A percentile compares a stretch with the other conserved stretches of the same genome.
phyloP scores from a whole-genome alignment of 1,140 invertebrate species.

The Drosophila sucinea region DNA sequence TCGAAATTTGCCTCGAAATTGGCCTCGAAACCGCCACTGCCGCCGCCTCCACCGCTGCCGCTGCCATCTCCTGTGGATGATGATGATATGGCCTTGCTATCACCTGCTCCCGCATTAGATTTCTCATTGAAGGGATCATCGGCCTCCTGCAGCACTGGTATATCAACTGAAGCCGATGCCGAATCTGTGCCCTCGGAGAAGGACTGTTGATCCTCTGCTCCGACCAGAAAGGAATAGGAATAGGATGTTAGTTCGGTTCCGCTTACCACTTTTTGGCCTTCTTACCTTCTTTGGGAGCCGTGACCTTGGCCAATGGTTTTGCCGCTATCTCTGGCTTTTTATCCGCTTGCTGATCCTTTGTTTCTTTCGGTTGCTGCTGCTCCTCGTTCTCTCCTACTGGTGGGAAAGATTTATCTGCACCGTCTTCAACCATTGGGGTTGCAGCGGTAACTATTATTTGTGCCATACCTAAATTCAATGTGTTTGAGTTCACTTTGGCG shows the following conservation, averaged over 20 bases:
- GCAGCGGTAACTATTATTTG: constrained; percentile 95
- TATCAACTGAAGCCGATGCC: constrained; percentile 42
- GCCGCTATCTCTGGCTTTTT: constrained; percentile 73
- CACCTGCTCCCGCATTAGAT: constrained; percentile 35
- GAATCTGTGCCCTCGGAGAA: constrained; percentile 67
- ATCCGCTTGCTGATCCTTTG: constrained; percentile 44
- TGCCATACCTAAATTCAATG: constrained; percentile 87
- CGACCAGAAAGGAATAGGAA: constrained; percentile 33
- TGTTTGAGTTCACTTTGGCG: constrained; percentile 47
- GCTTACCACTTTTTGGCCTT: constrained; percentile 41
- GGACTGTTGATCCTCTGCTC: constrained; percentile 71
- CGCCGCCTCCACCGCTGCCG: constrained; percentile 58
- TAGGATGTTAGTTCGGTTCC: constrained; percentile 22
- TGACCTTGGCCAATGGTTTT: constrained; percentile 81
- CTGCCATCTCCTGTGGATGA: constrained; percentile 29
- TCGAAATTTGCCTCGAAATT: constrained; percentile 76
- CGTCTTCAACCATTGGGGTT: constrained; percentile 93
- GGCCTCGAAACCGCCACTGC: constrained; percentile 63
- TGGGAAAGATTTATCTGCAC: constrained; percentile 83
- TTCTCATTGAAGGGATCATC: constrained; percentile 81
- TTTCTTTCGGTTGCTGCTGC: constrained; percentile 24
- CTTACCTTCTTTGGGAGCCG: constrained; percentile 72
- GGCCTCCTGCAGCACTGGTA: constrained; percentile 61
- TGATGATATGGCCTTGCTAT: background rate
- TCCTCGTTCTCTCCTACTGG: constrained; percentile 77